phyloP scores from a whole-genome alignment of 2,888 invertebrate genomes.

The Heteromurus nitidus region DNA sequence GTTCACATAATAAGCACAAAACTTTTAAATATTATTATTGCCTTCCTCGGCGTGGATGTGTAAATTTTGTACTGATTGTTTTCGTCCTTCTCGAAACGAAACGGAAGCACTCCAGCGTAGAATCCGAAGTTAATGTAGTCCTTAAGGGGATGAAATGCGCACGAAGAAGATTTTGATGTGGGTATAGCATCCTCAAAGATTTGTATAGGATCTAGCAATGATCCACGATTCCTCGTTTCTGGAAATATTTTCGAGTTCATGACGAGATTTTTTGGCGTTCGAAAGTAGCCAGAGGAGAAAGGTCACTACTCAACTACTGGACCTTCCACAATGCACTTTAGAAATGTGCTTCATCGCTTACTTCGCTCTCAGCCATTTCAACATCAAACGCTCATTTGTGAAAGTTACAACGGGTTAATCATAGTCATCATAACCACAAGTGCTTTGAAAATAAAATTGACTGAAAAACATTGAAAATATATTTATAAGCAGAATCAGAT shows the following conservation, averaged over 20 bases:
- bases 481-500: too few relatives aligned
- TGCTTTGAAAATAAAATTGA: too few relatives aligned
- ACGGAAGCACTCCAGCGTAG: conserved; percentile 11
- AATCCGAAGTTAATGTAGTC: conserved; percentile 32
- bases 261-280: background rate
- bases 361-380: too few relatives aligned
- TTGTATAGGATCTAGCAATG: background rate
- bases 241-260: conserved; percentile 26
- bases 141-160: conserved; percentile 26
- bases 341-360: too few relatives aligned
- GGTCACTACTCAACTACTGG: too few relatives aligned
- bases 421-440: too few relatives aligned
- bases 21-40: background rate
- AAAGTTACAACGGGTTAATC: too few relatives aligned
- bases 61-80: conserved; percentile 12
- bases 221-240: background rate
- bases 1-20: background rate
- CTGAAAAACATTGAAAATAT: too few relatives aligned
- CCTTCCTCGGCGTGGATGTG: conserved; percentile 34
- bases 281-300: background rate
- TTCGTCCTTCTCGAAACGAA: conserved; percentile 33
- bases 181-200: background rate
- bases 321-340: too few relatives aligned
- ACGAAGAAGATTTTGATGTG: background rate
- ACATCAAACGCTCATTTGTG: too few relatives aligned